A percentile compares a stretch with the other conserved stretches of the same genome.
Evolutionary conservation across 2,113 vertebrate genomes (phyloP).

Genomic region (Anseranas semipalmata): DNA sequence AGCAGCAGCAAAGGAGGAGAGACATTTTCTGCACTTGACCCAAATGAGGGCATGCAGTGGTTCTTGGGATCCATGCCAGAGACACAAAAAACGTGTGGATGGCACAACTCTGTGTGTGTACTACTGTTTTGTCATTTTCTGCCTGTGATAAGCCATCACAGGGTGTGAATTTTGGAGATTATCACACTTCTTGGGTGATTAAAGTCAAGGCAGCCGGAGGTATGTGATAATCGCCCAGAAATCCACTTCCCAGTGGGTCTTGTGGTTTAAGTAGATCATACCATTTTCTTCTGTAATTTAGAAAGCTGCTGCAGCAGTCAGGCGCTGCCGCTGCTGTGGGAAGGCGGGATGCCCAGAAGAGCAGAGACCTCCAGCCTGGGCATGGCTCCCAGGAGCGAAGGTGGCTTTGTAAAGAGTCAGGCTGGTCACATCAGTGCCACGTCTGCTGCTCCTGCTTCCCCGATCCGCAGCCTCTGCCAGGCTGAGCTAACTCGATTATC

Average conservation of each 20-base stretch:
- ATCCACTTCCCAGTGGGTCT: not conserved
- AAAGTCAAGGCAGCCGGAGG: not conserved
- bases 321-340: not conserved
- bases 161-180: not conserved
- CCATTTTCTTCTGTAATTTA: not conserved
- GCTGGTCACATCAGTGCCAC: not conserved
- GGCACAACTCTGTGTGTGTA: not conserved
- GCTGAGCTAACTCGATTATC: conserved; percentile 23
- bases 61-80: not conserved
- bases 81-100: fast-evolving
- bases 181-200: not conserved
- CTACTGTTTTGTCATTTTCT: not conserved
- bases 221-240: not conserved
- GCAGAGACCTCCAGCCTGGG: not conserved
- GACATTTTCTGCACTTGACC: not conserved
- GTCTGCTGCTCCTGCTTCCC: not conserved
- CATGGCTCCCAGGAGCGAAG: not conserved
- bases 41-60: not conserved
- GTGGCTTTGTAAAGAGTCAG: not conserved
- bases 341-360: not conserved
- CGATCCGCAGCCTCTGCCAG: not conserved
- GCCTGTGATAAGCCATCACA: not conserved
- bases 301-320: not conserved
- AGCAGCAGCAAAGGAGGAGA: not conserved
- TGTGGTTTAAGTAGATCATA: not conserved